These are phyloP conservation scores for Caenorhabditis sinica DNA, from an alignment of 2,888 invertebrate genomes.

Conservation along the genomic window DNA sequence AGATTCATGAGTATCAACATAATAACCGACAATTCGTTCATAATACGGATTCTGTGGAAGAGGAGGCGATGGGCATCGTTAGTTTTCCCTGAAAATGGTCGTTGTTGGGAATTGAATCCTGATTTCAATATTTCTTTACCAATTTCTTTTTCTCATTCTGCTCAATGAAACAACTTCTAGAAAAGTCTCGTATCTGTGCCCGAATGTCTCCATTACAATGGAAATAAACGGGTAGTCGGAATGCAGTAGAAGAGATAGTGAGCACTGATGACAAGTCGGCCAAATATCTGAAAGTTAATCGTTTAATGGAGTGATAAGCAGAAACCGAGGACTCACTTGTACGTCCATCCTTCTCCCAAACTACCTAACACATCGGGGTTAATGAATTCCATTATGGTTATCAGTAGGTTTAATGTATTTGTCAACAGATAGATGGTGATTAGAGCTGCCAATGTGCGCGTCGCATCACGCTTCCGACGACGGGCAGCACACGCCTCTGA, in stretches of 20 bases:
- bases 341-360: conserved; percentile 70
- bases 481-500: conserved; percentile 68
- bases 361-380: conserved; percentile 62
- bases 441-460: conserved; percentile 72
- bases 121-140: conserved; percentile 1
- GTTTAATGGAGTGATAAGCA: neutral
- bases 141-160: conserved; percentile 58
- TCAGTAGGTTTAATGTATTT: conserved; percentile 72
- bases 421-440: conserved; percentile 75
- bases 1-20: conserved; percentile 19
- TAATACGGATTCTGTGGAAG: conserved; percentile 56
- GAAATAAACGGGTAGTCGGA: conserved; percentile 75
- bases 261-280: conserved; percentile 75
- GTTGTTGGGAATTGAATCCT: neutral
- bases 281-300: conserved; percentile 68
- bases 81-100: conserved; percentile 57
- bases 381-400: conserved; percentile 76
- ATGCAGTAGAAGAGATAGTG: conserved; percentile 74
- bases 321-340: conserved; percentile 56
- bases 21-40: conserved; percentile 31
- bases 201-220: conserved; percentile 71
- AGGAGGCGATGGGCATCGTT: conserved; percentile 44
- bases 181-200: conserved; percentile 62
- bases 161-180: conserved; percentile 58
- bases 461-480: conserved; percentile 71